phyloP scores from a whole-genome alignment of 1,140 invertebrate genomes.

The Tachypleus tridentatus region DNA sequence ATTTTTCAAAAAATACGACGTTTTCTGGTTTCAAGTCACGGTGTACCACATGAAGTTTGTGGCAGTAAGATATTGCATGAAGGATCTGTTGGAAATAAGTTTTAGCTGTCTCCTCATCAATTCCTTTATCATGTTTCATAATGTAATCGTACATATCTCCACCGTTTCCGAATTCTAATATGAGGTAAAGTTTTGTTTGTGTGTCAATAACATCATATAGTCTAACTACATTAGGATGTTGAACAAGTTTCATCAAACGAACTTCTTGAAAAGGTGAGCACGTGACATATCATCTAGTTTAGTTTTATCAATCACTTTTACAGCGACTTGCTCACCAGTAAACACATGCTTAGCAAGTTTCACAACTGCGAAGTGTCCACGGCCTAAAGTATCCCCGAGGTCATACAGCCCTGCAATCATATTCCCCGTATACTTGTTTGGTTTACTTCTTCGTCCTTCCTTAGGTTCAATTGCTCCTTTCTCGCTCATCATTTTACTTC shows the following conservation, averaged over 20 bases:
- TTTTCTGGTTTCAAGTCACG: conserved; percentile 98
- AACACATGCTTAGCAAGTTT: conserved; percentile 97
- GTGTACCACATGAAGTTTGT: conserved; percentile 83
- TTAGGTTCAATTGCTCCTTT: too few relatives aligned
- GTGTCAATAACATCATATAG: conserved; percentile 98
- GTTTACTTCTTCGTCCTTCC: conserved; percentile 3
- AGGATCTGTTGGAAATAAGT: conserved; percentile 64
- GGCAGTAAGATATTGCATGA: conserved; percentile 90
- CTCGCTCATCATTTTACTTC: too few relatives aligned
- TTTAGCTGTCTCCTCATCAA: conserved; percentile 59
- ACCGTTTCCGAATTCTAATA: conserved; percentile 95
- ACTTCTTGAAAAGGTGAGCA: conserved; percentile 69
- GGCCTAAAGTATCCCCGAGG: conserved; percentile 81
- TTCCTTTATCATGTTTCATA: conserved; percentile 77
- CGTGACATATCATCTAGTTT: conserved; percentile 94
- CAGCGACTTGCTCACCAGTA: conserved; percentile 62
- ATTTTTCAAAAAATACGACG: conserved; percentile 96
- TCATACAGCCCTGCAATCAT: conserved; percentile 96
- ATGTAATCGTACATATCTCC: conserved; percentile 99
- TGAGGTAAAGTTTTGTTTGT: conserved; percentile 80
- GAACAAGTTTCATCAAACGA: conserved; percentile 96
- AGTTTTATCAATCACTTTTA: conserved; percentile 89
- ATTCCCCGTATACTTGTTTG: conserved; percentile 37
- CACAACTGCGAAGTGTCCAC: conserved; percentile 96
- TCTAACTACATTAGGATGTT: conserved; percentile 96